Conservation (phyloP, 1,140 invertebrate genomes). For the Pectinophora gossypiella region DNA sequence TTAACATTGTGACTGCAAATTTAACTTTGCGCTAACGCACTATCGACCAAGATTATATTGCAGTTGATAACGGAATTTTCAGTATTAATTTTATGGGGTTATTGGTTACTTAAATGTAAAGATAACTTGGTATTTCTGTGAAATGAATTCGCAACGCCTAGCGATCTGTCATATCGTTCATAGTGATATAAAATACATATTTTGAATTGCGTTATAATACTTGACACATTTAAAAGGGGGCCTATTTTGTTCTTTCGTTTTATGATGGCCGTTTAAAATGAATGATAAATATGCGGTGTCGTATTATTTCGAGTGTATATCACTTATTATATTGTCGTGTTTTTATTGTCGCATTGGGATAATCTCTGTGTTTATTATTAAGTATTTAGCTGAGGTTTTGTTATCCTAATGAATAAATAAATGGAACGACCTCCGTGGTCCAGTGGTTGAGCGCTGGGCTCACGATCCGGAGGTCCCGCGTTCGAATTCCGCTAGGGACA, state of each 20-base stretch:
- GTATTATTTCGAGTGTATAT: not conserved
- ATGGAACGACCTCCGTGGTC: no score
- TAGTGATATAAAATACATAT: slow-evolving; percentile 67
- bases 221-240: slow-evolving; percentile 36
- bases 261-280: slow-evolving; percentile 48
- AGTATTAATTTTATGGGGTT: not conserved
- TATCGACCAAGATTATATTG: not conserved
- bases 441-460: no score
- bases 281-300: slow-evolving; percentile 32
- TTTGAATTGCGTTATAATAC: slow-evolving; percentile 62
- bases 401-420: no score
- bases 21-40: not conserved
- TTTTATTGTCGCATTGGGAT: not conserved
- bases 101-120: not conserved
- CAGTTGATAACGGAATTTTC: not conserved
- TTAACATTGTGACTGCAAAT: not conserved
- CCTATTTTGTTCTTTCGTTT: slow-evolving; percentile 31
- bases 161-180: slow-evolving; percentile 69
- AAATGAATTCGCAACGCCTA: slow-evolving; percentile 68
- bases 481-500: no score
- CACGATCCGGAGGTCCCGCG: no score
- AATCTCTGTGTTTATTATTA: not conserved
- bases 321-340: not conserved
- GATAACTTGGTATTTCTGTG: slow-evolving; percentile 27
- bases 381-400: no score